Percentiles rank a stretch among this genome's conserved stretches.
Conservation (phyloP, 2,113 vertebrate species). For the Bos javanicus region DNA sequence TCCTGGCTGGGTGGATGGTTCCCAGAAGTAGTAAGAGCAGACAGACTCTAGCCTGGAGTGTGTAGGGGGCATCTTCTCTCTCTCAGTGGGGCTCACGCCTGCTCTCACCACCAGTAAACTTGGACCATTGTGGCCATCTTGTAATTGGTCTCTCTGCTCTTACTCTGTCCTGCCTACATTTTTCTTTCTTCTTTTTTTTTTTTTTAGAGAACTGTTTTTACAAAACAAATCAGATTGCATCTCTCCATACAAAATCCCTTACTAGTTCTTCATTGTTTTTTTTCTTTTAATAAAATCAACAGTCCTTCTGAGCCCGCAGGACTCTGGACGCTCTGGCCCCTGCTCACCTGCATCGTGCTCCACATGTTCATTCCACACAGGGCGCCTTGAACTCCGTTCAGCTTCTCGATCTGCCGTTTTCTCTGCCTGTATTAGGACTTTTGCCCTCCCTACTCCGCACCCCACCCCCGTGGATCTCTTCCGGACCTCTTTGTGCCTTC, state of each 20-base stretch:
- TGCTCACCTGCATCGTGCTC: neutral
- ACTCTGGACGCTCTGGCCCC: neutral
- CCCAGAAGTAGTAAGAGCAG: neutral
- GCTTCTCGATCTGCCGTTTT: neutral
- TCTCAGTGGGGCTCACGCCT: neutral
- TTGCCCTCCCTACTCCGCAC: neutral
- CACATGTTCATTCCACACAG: neutral
- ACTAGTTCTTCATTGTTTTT: neutral
- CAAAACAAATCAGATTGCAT: neutral
- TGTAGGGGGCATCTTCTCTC: fast-evolving
- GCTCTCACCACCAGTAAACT: neutral
- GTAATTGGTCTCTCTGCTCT: neutral
- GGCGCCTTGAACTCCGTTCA: fast-evolving
- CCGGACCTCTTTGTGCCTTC: neutral
- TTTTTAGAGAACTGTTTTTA: neutral
- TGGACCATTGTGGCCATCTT: neutral
- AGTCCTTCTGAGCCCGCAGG: neutral
- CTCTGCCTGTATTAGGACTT: neutral
- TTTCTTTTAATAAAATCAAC: conserved; percentile 20
- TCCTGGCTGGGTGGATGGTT: neutral
- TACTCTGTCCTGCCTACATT: neutral
- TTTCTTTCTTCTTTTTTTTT: conserved; percentile 10
- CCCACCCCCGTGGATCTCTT: neutral
- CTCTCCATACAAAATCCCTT: neutral
- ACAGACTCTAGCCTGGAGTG: fast-evolving